Percentiles rank a stretch among this genome's conserved stretches.
Conservation (phyloP, 2,888 invertebrate species). For the Cinara cedri region DNA sequence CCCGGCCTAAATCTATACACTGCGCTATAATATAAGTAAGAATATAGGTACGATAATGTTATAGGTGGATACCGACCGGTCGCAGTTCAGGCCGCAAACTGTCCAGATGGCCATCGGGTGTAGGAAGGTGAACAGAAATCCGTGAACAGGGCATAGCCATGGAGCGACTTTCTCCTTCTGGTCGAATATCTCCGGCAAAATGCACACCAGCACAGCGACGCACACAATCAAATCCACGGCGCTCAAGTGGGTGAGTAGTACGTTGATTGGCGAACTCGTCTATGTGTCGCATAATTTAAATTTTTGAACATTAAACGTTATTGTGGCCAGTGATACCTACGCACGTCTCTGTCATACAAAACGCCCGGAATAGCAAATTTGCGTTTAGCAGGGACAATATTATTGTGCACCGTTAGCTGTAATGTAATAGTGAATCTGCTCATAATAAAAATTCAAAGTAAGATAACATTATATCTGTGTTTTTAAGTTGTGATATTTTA, state of each 20-base stretch:
- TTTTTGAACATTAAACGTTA: too few relatives aligned
- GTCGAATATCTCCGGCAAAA: constrained; percentile 59
- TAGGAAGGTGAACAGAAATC: constrained; percentile 73
- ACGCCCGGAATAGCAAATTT: too few relatives aligned
- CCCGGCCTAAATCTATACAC: too few relatives aligned
- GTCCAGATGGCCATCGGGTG: constrained; percentile 81
- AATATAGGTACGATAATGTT: not conserved
- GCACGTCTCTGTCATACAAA: too few relatives aligned
- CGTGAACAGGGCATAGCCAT: constrained; percentile 68
- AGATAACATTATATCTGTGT: too few relatives aligned
- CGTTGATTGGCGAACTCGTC: constrained; percentile 70
- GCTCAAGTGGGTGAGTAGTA: constrained; percentile 76
- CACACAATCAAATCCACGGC: constrained; percentile 67
- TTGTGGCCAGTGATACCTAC: too few relatives aligned
- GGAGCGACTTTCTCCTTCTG: constrained; percentile 33
- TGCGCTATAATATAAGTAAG: too few relatives aligned
- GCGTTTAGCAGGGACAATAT: too few relatives aligned
- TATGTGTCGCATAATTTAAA: constrained; percentile 47
- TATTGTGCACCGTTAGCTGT: too few relatives aligned
- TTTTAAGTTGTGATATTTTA: too few relatives aligned
- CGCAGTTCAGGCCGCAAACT: constrained; percentile 79
- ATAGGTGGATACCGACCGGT: constrained; percentile 63
- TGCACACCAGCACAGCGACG: constrained; percentile 67
- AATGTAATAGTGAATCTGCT: too few relatives aligned
- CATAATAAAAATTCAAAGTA: too few relatives aligned